Evolutionary conservation across 2,797 vertebrate species (phyloP).

Genomic region (Galagoides demidoff): DNA sequence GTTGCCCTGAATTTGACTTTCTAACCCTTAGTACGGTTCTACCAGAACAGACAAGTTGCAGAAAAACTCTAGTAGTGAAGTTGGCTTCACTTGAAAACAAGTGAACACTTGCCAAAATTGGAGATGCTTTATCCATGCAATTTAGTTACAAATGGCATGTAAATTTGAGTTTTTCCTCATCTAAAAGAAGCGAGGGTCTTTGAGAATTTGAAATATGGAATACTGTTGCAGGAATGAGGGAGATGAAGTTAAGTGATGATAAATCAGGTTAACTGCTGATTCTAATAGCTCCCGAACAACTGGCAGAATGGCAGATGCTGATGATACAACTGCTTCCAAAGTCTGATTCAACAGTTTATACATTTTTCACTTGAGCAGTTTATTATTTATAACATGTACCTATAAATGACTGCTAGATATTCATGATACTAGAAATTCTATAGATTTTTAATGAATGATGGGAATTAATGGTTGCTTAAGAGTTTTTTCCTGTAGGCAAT

Average conservation of each 20-base stretch:
- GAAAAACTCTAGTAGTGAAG: neutral
- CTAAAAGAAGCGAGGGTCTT: neutral
- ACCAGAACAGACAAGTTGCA: neutral
- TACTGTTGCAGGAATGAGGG: neutral
- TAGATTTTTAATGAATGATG: constrained; percentile 6
- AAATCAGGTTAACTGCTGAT: neutral
- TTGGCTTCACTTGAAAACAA: neutral
- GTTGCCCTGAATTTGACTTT: constrained; percentile 43
- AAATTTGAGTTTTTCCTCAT: constrained; percentile 12
- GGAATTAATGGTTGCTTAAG: constrained; percentile 30
- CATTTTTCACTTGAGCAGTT: neutral
- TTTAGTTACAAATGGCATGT: neutral
- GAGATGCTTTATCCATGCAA: neutral
- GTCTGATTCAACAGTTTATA: neutral
- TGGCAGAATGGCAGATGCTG: neutral
- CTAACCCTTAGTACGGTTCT: constrained; percentile 16
- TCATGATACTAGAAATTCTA: neutral
- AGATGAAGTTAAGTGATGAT: neutral
- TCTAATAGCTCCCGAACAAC: neutral
- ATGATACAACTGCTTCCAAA: neutral
- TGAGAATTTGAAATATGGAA: constrained; percentile 32
- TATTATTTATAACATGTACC: constrained; percentile 1
- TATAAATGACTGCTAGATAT: neutral
- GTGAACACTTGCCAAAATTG: neutral
- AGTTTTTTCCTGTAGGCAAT: constrained; percentile 11